Evolutionary conservation across 2,888 invertebrate genomes (phyloP).

Genomic region (Dione juno): DNA sequence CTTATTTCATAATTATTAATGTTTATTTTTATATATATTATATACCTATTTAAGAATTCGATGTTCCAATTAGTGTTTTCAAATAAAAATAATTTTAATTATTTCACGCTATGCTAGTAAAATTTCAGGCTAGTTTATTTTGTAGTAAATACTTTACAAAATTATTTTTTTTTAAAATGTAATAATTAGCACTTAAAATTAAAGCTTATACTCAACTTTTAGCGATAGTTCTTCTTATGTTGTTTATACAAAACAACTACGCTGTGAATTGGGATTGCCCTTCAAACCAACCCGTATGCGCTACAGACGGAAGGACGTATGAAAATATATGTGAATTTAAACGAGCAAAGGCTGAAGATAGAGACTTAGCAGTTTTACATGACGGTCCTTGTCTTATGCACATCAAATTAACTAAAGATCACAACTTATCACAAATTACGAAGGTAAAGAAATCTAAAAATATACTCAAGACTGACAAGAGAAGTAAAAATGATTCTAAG

Average conservation of each 20-base stretch:
- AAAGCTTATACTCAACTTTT: slow-evolving; percentile 11
- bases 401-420: not conserved
- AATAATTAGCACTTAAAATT: not conserved
- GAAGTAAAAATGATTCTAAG: not conserved
- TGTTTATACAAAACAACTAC: not conserved
- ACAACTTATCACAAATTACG: not conserved
- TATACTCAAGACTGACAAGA: not conserved
- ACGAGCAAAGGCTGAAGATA: slow-evolving; percentile 36
- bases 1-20: not conserved
- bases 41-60: too few relatives aligned
- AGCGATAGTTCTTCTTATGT: slow-evolving; percentile 21
- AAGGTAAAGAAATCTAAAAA: not conserved
- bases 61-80: too few relatives aligned
- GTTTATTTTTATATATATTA: not conserved
- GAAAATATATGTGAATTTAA: slow-evolving; percentile 49
- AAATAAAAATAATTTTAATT: too few relatives aligned
- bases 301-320: slow-evolving; percentile 55
- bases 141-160: too few relatives aligned
- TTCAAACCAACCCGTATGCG: slow-evolving; percentile 46
- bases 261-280: slow-evolving; percentile 21
- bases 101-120: too few relatives aligned
- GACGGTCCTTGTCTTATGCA: slow-evolving; percentile 29
- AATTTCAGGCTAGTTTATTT: too few relatives aligned
- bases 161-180: not conserved
- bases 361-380: slow-evolving; percentile 44